These are phyloP conservation scores for Etheostoma perlongum DNA, from an alignment of 2,797 vertebrate species.

Conservation along the genomic window DNA sequence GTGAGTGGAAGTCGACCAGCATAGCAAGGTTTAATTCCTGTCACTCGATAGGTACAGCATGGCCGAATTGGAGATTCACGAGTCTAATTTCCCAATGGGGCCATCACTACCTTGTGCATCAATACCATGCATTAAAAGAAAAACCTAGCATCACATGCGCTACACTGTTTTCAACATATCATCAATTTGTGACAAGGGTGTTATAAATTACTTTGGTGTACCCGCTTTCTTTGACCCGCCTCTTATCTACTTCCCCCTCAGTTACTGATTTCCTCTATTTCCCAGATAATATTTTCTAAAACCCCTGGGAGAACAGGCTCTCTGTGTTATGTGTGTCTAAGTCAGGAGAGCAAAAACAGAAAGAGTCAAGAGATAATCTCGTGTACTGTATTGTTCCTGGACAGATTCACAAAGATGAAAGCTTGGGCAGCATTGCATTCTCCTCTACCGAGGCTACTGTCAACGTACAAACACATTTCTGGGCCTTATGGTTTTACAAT, in stretches of 20 bases:
- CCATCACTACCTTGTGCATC: background rate
- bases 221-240: conserved; percentile 20
- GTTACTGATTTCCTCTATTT: conserved; percentile 43
- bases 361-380: conserved; percentile 14
- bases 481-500: conserved; percentile 4
- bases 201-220: conserved; percentile 32
- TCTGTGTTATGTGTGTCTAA: conserved; percentile 24
- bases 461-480: background rate
- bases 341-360: conserved; percentile 25
- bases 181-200: conserved; percentile 35
- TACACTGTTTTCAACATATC: conserved; percentile 17
- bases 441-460: conserved; percentile 13
- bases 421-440: conserved; percentile 9
- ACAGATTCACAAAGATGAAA: conserved; percentile 23
- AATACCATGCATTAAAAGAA: conserved; percentile 2
- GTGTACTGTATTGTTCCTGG: conserved; percentile 24
- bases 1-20: background rate
- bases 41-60: background rate
- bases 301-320: conserved; percentile 11
- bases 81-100: conserved; percentile 8
- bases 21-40: conserved; percentile 1
- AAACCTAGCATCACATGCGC: background rate
- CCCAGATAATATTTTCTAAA: conserved; percentile 47
- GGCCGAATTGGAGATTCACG: background rate
- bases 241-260: conserved; percentile 36